Percentiles rank a stretch among this genome's conserved stretches.
Conservation (phyloP, 2,888 invertebrate genomes). For the Drosophila tanythrix region DNA sequence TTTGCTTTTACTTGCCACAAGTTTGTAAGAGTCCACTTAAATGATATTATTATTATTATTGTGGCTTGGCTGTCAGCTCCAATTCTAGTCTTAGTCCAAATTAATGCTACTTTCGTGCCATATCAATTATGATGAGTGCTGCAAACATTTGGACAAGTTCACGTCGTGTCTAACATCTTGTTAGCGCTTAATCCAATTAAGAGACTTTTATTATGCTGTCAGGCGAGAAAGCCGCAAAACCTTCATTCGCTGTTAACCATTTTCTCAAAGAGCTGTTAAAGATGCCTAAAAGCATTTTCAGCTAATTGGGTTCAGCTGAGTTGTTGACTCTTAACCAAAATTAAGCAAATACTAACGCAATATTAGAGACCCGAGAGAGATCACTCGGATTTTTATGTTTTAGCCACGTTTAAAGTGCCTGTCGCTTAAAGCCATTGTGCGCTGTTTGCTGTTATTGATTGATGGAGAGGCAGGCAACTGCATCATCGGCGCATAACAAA, state of each 20-base stretch:
- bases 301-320: conserved; percentile 45
- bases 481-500: conserved; percentile 66
- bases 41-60: background rate
- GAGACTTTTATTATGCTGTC: conserved; percentile 27
- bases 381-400: conserved; percentile 6
- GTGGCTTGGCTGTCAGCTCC: too few relatives aligned
- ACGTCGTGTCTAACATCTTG: conserved; percentile 43
- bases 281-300: conserved; percentile 33
- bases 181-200: conserved; percentile 61
- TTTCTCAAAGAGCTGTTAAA: conserved; percentile 27
- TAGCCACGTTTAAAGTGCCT: conserved; percentile 44
- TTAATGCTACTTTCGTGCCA: background rate
- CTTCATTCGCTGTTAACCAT: background rate
- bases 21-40: background rate
- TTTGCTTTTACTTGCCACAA: background rate
- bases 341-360: conserved; percentile 30
- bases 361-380: conserved; percentile 22
- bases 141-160: conserved; percentile 23
- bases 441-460: conserved; percentile 48
- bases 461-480: conserved; percentile 32
- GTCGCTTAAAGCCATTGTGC: conserved; percentile 33
- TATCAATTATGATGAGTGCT: conserved; percentile 26
- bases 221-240: conserved; percentile 9
- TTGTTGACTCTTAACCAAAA: conserved; percentile 17
- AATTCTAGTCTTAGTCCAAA: background rate